Conservation (phyloP, 2,113 vertebrate species). For the Chascanopsetta lugubris region DNA sequence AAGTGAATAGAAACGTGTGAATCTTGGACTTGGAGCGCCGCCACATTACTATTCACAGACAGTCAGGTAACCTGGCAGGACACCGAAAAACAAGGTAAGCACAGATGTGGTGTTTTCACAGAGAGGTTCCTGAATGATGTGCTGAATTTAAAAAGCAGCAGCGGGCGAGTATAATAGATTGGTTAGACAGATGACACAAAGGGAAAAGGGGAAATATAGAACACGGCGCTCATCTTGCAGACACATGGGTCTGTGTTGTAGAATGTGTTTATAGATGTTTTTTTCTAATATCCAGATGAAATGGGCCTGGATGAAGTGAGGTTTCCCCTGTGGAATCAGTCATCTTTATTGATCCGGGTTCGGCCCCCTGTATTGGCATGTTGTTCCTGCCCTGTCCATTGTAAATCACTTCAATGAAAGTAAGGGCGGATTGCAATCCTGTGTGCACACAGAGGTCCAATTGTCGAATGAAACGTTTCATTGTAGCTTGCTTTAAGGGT, state of each 20-base stretch:
- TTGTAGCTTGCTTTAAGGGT: too few species aligned
- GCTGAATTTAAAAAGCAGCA: background rate
- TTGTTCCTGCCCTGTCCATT: background rate
- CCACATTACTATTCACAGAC: background rate
- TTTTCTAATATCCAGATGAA: too few species aligned
- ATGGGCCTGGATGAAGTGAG: too few species aligned
- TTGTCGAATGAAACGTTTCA: too few species aligned
- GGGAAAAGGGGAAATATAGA: background rate
- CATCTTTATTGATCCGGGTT: background rate
- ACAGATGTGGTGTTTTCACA: background rate
- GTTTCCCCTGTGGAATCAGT: background rate
- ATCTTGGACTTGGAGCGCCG: background rate
- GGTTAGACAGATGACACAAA: background rate
- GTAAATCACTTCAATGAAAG: background rate
- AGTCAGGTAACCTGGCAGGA: background rate
- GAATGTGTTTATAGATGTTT: too few species aligned
- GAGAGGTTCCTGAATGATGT: background rate
- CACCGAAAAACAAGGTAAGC: background rate
- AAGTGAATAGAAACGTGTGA: too few species aligned
- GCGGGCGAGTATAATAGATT: background rate
- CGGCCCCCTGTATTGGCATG: background rate
- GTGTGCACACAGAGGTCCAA: too few species aligned
- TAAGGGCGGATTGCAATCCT: too few species aligned
- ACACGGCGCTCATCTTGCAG: too few species aligned
- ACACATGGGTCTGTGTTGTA: too few species aligned